Percentiles rank a stretch among this genome's conserved stretches.
phyloP scores from a whole-genome alignment of 1,140 invertebrate genomes.

The Drosophila orena region DNA sequence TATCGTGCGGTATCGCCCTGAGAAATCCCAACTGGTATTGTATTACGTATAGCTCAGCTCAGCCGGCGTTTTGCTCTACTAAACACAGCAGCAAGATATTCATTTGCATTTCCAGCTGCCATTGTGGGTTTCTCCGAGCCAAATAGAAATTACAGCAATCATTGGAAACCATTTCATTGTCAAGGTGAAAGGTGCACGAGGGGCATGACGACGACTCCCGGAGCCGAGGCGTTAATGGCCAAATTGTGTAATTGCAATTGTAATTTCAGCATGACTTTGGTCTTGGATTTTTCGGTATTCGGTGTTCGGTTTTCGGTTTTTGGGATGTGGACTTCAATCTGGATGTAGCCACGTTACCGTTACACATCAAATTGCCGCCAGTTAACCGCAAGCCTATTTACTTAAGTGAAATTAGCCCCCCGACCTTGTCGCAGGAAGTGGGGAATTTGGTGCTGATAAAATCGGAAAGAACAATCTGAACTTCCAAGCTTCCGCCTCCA shows the following conservation, averaged over 20 bases:
- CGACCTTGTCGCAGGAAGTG: constrained; percentile 75
- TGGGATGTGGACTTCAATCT: constrained; percentile 1
- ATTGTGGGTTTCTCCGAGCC: constrained; percentile 14
- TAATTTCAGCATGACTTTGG: constrained; percentile 6
- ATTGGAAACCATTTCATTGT: constrained; percentile 73
- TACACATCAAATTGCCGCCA: constrained; percentile 66
- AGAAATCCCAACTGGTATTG: constrained; percentile 69
- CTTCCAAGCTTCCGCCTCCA: constrained; percentile 35
- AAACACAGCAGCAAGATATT: constrained; percentile 56
- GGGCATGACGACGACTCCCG: neutral
- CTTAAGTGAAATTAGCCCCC: constrained; percentile 73
- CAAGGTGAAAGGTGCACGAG: constrained; percentile 58
- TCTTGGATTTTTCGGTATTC: neutral
- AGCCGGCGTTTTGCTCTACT: constrained; percentile 73
- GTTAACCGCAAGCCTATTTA: constrained; percentile 71
- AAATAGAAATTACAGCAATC: constrained; percentile 69
- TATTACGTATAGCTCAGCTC: constrained; percentile 46
- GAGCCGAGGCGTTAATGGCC: constrained; percentile 69
- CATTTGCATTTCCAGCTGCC: constrained; percentile 63
- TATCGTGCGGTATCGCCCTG: constrained; percentile 48
- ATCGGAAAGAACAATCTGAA: constrained; percentile 43
- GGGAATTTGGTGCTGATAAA: constrained; percentile 68
- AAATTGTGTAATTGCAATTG: constrained; percentile 77
- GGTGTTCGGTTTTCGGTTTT: neutral
- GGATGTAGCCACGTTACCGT: constrained; percentile 50